phyloP scores from a whole-genome alignment of 1,140 invertebrate species.

The Bombus huntii region DNA sequence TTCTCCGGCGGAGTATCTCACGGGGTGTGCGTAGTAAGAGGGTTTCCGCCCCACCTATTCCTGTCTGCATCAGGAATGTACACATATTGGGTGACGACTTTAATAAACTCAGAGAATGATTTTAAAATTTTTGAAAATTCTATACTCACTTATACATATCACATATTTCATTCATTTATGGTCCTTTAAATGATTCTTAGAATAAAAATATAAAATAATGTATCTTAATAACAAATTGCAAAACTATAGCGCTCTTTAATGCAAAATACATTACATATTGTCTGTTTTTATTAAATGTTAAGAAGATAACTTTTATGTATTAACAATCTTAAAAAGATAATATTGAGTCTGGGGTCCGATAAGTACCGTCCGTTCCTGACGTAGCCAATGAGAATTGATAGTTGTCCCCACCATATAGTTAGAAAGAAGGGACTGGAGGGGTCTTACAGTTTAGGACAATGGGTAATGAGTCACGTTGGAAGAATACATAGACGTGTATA shows the following conservation, averaged over 20 bases:
- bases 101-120: no score
- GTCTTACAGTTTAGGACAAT: conserved; percentile 15
- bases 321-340: neutral
- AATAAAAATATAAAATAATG: neutral
- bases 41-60: conserved; percentile 23
- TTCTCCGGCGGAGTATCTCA: conserved; percentile 38
- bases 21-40: conserved; percentile 43
- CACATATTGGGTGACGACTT: neutral
- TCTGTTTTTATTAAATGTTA: neutral
- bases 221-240: neutral
- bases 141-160: neutral
- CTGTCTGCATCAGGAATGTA: conserved; percentile 12
- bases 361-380: neutral
- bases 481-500: neutral
- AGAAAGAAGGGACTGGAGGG: neutral
- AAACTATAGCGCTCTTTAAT: neutral
- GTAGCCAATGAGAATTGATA: conserved; percentile 22
- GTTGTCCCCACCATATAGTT: neutral
- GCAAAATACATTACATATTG: neutral
- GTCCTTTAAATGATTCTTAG: no score
- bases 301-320: neutral
- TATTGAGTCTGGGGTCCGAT: neutral
- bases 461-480: conserved; percentile 36
- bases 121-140: neutral
- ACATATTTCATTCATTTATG: no score